These are phyloP conservation scores for Mormoops blainvillei DNA, from an alignment of 2,113 vertebrate genomes.

Conservation along the genomic window DNA sequence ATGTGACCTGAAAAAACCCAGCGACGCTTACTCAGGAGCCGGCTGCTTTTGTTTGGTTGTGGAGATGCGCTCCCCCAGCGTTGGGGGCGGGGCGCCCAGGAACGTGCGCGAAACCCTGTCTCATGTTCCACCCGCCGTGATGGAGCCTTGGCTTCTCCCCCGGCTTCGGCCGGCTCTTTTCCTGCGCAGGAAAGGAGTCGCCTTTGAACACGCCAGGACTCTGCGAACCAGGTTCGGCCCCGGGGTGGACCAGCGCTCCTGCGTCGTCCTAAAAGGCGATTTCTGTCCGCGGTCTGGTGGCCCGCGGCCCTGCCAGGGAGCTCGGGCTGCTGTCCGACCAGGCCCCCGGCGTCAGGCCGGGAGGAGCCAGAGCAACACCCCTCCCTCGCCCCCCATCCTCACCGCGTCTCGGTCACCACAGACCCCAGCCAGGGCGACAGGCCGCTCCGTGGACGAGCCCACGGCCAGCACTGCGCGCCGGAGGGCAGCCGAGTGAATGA, in stretches of 20 bases:
- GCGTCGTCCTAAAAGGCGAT: neutral
- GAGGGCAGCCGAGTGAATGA: fast-evolving
- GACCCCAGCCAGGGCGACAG: neutral
- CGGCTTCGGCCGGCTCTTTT: neutral
- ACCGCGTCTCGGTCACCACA: fast-evolving
- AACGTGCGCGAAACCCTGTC: neutral
- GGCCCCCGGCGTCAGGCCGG: neutral
- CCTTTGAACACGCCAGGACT: neutral
- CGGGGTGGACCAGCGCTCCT: fast-evolving
- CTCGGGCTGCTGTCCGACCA: neutral
- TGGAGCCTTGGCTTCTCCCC: neutral
- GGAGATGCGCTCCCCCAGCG: fast-evolving
- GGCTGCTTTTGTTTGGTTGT: neutral
- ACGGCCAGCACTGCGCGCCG: fast-evolving
- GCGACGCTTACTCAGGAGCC: neutral
- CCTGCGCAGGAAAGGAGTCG: neutral
- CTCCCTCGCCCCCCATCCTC: fast-evolving
- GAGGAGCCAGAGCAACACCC: fast-evolving
- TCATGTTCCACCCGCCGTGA: fast-evolving
- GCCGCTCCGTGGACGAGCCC: fast-evolving
- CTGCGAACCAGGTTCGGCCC: neutral
- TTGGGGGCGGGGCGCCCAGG: neutral
- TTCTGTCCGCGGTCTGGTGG: fast-evolving
- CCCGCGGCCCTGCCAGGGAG: fast-evolving
- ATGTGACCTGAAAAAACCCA: constrained; percentile 31